Evolutionary conservation across 1,140 invertebrate genomes (phyloP), one percentile per base, ranked within the genome.

Genomic region (Galleria mellonella): DNA sequence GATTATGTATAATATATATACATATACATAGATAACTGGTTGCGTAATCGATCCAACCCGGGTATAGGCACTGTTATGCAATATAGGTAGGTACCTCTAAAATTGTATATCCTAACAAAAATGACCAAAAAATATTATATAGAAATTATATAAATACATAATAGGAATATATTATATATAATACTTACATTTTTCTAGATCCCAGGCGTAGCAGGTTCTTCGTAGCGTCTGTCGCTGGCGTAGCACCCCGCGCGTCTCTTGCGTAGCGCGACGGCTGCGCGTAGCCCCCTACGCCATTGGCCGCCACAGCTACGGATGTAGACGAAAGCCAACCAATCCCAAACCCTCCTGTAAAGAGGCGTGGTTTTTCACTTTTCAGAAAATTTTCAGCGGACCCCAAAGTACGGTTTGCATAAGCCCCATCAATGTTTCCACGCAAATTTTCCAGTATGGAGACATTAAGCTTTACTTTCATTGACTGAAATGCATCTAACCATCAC

Each of bases 181-280:
- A 56, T 70, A 81, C 81, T 84, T 63, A 84, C 81, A 84, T 84
- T 75, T 79, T 72, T 83, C 66, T 63, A 65, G 73, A 69, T 73
- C 62, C 73, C 67, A 64, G 71, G 70, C 74, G 75, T 70, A 78
- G 81, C 81, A 79, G 73, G 64, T 71, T 57, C 73, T 66, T 55
- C 62, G 71, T 71, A 37, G 35, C 35, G 35, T 9, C 35, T 35
- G 17, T 23, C 17, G 17, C 17, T 76, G 58, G 59, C 61, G 73
- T 72, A 77, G 76, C 74, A 44, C 72, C 81, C 77, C 81, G 74
- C 81, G 58, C 69, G 55, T 62, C 56, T 62, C 55, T 61, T 57
- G 53, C 47, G 37, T 47, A 51, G 50, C 43, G 64, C 64, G 69
- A 84, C 81, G 81, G 62, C 81, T 84, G 81, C 81, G 81, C 81